Evolutionary conservation across 2,113 vertebrate genomes (phyloP).

Genomic region (Bubo blakistoni): DNA sequence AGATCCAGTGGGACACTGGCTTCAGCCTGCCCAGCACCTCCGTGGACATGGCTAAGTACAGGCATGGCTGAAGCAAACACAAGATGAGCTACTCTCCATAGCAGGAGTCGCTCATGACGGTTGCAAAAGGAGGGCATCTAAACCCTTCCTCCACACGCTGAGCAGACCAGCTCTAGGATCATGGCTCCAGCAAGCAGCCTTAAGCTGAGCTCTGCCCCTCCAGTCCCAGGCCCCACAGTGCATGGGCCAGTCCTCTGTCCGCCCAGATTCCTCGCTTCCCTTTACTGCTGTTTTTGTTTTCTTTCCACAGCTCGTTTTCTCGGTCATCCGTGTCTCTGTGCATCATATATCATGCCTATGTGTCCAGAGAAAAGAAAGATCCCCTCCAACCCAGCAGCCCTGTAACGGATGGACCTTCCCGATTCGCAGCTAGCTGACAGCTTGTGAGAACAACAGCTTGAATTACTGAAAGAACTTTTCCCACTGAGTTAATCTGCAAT

Average conservation of each 20-base stretch:
- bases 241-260: neutral
- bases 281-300: slow-evolving; percentile 59
- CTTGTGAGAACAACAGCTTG: slow-evolving; percentile 82
- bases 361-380: slow-evolving; percentile 65
- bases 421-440: slow-evolving; percentile 73
- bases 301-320: slow-evolving; percentile 48
- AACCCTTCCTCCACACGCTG: rapidly evolving
- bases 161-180: neutral
- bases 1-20: rapidly evolving
- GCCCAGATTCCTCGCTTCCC: neutral
- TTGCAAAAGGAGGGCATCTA: neutral
- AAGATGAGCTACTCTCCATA: neutral
- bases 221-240: neutral
- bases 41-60: neutral
- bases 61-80: neutral
- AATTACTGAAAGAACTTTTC: slow-evolving; percentile 83
- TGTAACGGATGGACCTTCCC: slow-evolving; percentile 75
- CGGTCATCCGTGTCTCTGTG: slow-evolving; percentile 69
- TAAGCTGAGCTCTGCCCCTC: neutral
- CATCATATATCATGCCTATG: slow-evolving; percentile 67
- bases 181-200: neutral
- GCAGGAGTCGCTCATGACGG: neutral
- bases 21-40: neutral
- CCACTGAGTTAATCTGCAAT: slow-evolving; percentile 83
- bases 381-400: slow-evolving; percentile 55